A percentile compares a stretch with the other conserved stretches of the same genome.
Evolutionary conservation across 2,797 vertebrate genomes (phyloP).

Genomic region (Hirundo rustica): DNA sequence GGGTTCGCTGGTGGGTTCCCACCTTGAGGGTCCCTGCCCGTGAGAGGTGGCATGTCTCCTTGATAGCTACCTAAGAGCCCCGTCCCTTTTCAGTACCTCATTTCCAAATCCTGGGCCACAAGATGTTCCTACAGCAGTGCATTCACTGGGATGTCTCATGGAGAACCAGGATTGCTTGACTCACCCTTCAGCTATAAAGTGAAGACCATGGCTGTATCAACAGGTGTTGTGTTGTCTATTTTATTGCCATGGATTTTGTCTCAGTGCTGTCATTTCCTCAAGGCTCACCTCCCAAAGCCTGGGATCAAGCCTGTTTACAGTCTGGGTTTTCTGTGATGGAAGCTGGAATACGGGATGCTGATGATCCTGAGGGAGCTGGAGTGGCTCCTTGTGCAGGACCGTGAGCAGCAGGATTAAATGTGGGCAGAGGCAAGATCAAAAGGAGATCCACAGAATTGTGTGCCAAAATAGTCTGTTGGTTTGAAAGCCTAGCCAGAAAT

Average conservation of each 20-base stretch:
- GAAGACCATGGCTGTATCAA: not conserved
- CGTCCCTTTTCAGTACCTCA: not conserved
- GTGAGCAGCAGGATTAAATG: rapidly evolving
- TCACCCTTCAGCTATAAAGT: not conserved
- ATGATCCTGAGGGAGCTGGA: not conserved
- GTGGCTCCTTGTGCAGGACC: not conserved
- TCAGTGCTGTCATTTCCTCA: not conserved
- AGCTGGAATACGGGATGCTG: rapidly evolving
- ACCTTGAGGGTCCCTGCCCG: not conserved
- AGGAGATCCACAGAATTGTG: not conserved
- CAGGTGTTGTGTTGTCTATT: not conserved
- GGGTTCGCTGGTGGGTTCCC: not conserved
- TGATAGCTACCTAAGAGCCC: not conserved
- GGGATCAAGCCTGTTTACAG: not conserved
- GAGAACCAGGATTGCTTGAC: not conserved
- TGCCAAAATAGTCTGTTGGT: not conserved
- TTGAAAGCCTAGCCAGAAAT: not conserved
- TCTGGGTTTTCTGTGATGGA: not conserved
- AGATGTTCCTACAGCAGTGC: not conserved
- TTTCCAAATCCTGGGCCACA: not conserved
- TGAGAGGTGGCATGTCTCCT: not conserved
- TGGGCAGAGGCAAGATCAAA: not conserved
- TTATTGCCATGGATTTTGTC: not conserved
- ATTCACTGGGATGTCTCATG: rapidly evolving
- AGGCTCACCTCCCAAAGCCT: not conserved